Evolutionary conservation across 2,797 vertebrate genomes (phyloP).

Genomic region (Neosilurus hyrtlii): DNA sequence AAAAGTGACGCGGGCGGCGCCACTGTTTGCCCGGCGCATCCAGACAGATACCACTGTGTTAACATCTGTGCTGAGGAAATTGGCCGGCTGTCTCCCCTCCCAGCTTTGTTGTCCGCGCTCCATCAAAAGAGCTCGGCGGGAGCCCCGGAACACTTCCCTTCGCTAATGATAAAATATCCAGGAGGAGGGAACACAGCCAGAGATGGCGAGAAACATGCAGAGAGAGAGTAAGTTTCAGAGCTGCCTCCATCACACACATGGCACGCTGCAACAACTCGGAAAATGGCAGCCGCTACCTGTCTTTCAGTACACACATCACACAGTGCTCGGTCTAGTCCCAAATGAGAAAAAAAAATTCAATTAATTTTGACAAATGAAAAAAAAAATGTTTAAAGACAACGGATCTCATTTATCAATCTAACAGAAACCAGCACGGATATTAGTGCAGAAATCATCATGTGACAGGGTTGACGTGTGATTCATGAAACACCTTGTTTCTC

Average conservation of each 20-base stretch:
- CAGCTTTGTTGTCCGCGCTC: conserved; percentile 59
- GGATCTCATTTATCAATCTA: no score
- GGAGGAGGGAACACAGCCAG: conserved; percentile 47
- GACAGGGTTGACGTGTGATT: no score
- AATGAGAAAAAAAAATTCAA: neutral
- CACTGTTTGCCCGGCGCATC: conserved; percentile 55
- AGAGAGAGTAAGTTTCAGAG: conserved; percentile 44
- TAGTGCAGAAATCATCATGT: no score
- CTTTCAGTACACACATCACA: conserved; percentile 3
- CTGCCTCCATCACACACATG: conserved; percentile 37
- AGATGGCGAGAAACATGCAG: conserved; percentile 48
- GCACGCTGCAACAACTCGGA: conserved; percentile 30
- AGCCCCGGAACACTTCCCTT: conserved; percentile 60
- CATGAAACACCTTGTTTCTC: no score
- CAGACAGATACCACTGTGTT: conserved; percentile 61
- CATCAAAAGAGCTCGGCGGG: conserved; percentile 62
- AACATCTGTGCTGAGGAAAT: conserved; percentile 59
- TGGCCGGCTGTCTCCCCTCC: conserved; percentile 52
- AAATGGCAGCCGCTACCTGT: conserved; percentile 47
- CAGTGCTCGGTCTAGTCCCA: neutral
- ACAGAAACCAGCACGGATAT: no score
- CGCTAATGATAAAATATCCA: conserved; percentile 63
- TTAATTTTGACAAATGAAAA: neutral
- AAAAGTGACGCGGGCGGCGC: conserved; percentile 49
- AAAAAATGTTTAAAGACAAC: neutral